Conservation (phyloP, 92 coral and sea anemone genomes). For the Porites rus region DNA sequence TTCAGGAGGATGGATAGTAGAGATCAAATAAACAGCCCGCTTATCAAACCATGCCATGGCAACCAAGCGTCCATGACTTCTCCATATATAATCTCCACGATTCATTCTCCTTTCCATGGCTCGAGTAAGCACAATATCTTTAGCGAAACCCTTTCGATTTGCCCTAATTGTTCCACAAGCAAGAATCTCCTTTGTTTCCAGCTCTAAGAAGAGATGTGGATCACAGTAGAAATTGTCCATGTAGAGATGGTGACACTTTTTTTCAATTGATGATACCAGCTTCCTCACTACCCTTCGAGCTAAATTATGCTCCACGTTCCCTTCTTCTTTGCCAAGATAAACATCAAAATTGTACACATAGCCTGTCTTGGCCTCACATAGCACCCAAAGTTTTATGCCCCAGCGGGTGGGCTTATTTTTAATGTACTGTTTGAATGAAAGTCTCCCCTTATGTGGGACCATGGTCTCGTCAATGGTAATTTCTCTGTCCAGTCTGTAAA, state of each 20-base stretch:
- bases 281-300: slow-evolving; percentile 61
- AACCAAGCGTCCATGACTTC: slow-evolving; percentile 22
- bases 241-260: slow-evolving; percentile 37
- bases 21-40: slow-evolving; percentile 48
- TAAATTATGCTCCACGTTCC: slow-evolving; percentile 36
- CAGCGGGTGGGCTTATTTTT: slow-evolving; percentile 60
- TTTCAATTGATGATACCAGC: slow-evolving; percentile 18
- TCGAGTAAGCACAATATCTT: slow-evolving; percentile 23
- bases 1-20: slow-evolving; percentile 63
- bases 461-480: slow-evolving; percentile 62
- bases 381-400: slow-evolving; percentile 71
- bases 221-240: slow-evolving; percentile 67
- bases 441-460: slow-evolving; percentile 63
- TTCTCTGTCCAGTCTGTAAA: slow-evolving; percentile 36
- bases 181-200: slow-evolving; percentile 24
- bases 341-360: slow-evolving; percentile 65
- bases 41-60: slow-evolving; percentile 61
- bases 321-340: slow-evolving; percentile 60
- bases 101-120: slow-evolving; percentile 14
- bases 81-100: slow-evolving; percentile 45
- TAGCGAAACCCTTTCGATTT: slow-evolving; percentile 59
- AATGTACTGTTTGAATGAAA: slow-evolving; percentile 56
- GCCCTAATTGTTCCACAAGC: slow-evolving; percentile 58
- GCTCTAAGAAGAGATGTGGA: slow-evolving; percentile 58
- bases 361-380: slow-evolving; percentile 59